Base-by-base conservation (phyloP, 1,140 invertebrate species). In the Batillaria attramentaria region DNA sequence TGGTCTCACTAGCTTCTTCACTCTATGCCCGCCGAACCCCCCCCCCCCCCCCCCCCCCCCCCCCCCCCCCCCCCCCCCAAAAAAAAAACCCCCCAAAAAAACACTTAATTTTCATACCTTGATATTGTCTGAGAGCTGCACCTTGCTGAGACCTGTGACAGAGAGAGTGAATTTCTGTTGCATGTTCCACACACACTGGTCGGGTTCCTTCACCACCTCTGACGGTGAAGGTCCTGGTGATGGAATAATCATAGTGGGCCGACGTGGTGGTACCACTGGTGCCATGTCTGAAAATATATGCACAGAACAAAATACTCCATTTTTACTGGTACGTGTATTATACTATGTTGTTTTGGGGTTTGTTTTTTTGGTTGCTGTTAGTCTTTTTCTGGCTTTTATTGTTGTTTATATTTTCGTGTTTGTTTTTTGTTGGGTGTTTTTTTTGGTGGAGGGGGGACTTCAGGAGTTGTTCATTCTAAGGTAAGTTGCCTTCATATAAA, bases 111-210 rank as follows among this genome's bases (percentile, higher is more conserved):
- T 24, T 13, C 28, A 37, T 68, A 84, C 83, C 79, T 83, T 84
- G 35, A 43, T 69, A 20, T 60, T 72, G 70, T 84, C 81, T 6
- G 79, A 66, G 20, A 83, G 77, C 70, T 81, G 78, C 24, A 83
- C 65, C 39, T 81, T 83, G 69, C 50, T 74, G 24, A 84, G 70
- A 5, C 78, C 77, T 6, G 60, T 74, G 24, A 84, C 42, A 20
- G 60, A 77, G 43, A 84, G 74, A n/a, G 60, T 75, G 69, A 79
- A 81, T 18, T 42, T 10, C 2, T 78, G n/a, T 8, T 75, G 28
- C 2, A 81, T 31, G 24, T 81, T 77, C 81, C 81, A 83, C 20
- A 80, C 77, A 50, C 73, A 37, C 18, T 80, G 68, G 57, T 82
- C 62, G 2, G 33, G 28, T 31, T 78, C 70, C 31, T 62, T 46